A percentile compares a stretch with the other conserved stretches of the same genome.
These are phyloP conservation scores for Tipula helvola DNA, from an alignment of 2,888 invertebrate species.

Conservation along the genomic window DNA sequence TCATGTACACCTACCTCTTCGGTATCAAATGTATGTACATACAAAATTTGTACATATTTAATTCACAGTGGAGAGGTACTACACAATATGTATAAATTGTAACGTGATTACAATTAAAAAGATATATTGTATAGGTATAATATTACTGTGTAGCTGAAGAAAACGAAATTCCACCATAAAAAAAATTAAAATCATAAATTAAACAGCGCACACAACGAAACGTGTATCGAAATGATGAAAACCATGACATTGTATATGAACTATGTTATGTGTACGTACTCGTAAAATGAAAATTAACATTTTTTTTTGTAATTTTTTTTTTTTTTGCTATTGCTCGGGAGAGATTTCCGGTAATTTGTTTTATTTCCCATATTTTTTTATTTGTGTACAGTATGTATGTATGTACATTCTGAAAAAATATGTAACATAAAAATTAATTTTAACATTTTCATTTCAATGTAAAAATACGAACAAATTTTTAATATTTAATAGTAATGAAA, in stretches of 20 bases:
- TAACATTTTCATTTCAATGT: not conserved
- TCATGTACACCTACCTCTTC: not conserved
- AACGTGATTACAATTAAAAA: not conserved
- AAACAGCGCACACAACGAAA: not conserved
- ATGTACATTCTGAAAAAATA: not conserved
- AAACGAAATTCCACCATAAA: not conserved
- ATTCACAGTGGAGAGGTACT: not conserved
- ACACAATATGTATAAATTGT: not conserved
- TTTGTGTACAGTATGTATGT: too few relatives aligned
- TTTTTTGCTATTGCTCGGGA: not conserved
- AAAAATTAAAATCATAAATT: not conserved
- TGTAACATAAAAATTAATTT: not conserved
- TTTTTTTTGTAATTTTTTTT: not conserved
- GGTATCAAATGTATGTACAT: not conserved
- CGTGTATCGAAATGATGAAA: not conserved
- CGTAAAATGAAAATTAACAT: not conserved
- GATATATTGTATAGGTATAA: not conserved
- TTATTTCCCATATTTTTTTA: not conserved
- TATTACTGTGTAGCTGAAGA: not conserved
- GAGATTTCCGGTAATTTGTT: conserved; percentile 4
- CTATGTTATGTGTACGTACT: not conserved
- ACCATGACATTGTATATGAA: not conserved
- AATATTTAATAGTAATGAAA: not conserved
- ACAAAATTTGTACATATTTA: not conserved
- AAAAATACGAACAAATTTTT: not conserved